Evolutionary conservation across 2,888 invertebrate genomes (phyloP), one percentile per base, ranked within the genome.

Genomic region (Pyrochroa serraticornis): DNA sequence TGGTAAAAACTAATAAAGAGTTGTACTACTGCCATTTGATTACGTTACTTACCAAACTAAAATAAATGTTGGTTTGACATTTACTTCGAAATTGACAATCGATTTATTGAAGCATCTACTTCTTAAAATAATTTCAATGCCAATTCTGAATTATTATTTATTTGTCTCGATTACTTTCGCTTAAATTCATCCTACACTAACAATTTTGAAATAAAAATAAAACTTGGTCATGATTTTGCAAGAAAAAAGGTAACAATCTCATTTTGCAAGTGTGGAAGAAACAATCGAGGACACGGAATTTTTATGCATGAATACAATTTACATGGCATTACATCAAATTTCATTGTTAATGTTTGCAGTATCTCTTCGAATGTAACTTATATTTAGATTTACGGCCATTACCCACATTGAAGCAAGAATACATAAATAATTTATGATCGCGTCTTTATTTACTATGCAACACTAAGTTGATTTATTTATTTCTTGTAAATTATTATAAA

Each of bases 41-140:
- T 22, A 5, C 22, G 22, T 22, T 22, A 22, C 3, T 22, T 22
- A 3, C 2, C 22, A 22, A 22, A 22, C 22, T 22, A 22, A 50
- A 9, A 30, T 44, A 49, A 22, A 43, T 50, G 36, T 22, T 22
- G 8, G 38, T 53, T 53, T 55, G 55, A 55, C 48, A 48, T 55
- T 55, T 36, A 35, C 33, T 48, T 48, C 48, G 13, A n/a, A 10
- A 48, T 36, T 43, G 42, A 43, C 41, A 43, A 56, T 56, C 56
- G 56, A 56, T 56, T 56, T 56, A 49, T 56, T 38, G 49, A 45
- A 47, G 41, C 35, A 34, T 22, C 41, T 32, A 45, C 41, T 48
- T 55, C 54, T 55, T 55, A 55, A 55, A 55, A 55, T 55, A 55
- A 41, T 55, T 47, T 42, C 54, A 55, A 55, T 47, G 48, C 36